A percentile compares a stretch with the other conserved stretches of the same genome.
These are phyloP conservation scores for Phaethon lepturus DNA, from an alignment of 2,113 vertebrate genomes.

Conservation along the genomic window DNA sequence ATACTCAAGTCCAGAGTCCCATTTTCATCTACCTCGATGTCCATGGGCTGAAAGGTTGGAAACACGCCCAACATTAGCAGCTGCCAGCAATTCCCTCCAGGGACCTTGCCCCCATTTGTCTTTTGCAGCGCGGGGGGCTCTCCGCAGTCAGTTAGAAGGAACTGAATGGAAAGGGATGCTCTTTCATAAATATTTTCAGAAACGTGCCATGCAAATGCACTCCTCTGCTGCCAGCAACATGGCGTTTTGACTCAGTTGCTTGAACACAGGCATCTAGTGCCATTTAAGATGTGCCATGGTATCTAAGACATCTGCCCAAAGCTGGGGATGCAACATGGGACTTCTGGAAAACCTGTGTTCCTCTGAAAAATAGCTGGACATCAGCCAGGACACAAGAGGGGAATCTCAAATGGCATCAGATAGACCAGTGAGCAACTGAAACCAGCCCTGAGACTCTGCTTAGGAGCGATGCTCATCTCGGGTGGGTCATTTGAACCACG, in stretches of 20 bases:
- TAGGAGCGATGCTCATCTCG: background rate
- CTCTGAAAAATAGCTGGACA: background rate
- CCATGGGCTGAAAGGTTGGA: constrained; percentile 81
- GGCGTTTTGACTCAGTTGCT: background rate
- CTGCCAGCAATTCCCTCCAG: rapidly evolving
- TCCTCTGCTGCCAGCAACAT: background rate
- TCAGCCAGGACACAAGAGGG: background rate
- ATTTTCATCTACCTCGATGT: constrained; percentile 96
- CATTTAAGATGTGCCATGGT: background rate
- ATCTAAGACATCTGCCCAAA: background rate
- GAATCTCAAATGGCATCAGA: background rate
- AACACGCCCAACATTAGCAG: background rate
- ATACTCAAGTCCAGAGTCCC: constrained; percentile 98
- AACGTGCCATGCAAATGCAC: rapidly evolving
- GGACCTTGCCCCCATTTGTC: background rate
- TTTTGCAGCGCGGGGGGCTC: background rate
- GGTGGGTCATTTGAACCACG: rapidly evolving
- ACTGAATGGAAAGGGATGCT: background rate
- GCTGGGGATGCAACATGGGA: background rate
- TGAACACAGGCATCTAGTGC: background rate
- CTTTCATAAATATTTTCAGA: background rate
- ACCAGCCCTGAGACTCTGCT: background rate
- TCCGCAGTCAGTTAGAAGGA: background rate
- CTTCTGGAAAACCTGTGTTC: background rate
- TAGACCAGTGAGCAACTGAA: background rate